Evolutionary conservation across 2,797 vertebrate genomes (phyloP).

Genomic region (Hypotaenidia philippensis): DNA sequence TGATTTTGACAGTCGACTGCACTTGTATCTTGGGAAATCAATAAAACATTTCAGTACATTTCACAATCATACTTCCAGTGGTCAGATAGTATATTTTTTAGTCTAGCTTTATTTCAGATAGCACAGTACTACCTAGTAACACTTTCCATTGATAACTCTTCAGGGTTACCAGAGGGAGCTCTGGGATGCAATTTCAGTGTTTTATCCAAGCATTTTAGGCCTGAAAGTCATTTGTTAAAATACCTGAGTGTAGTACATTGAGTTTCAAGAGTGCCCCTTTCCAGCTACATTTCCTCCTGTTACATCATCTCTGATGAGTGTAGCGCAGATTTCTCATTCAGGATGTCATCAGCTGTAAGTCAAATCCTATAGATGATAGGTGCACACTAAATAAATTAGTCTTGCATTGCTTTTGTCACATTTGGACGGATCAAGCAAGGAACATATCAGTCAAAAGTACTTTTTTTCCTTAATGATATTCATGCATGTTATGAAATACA

Average conservation of each 20-base stretch:
- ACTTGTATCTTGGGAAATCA: background rate
- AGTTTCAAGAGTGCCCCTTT: background rate
- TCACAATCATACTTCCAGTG: background rate
- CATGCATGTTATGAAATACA: background rate
- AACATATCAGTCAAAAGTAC: background rate
- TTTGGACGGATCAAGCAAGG: background rate
- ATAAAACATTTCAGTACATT: background rate
- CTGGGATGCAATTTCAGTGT: background rate
- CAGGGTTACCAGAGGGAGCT: background rate
- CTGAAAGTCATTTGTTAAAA: background rate
- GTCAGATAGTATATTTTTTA: background rate
- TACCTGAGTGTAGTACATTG: background rate
- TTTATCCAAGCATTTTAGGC: background rate
- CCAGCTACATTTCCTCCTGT: background rate
- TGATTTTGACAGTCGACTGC: background rate
- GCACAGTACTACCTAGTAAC: background rate
- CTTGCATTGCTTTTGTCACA: background rate
- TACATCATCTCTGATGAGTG: background rate
- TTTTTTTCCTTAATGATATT: background rate
- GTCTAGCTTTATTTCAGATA: background rate
- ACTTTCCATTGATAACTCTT: background rate
- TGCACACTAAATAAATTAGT: background rate
- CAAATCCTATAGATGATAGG: background rate
- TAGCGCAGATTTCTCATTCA: background rate
- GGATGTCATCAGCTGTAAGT: background rate